Evolutionary conservation across 2,797 vertebrate species (phyloP).

Genomic region (Megalops cyprinoides): DNA sequence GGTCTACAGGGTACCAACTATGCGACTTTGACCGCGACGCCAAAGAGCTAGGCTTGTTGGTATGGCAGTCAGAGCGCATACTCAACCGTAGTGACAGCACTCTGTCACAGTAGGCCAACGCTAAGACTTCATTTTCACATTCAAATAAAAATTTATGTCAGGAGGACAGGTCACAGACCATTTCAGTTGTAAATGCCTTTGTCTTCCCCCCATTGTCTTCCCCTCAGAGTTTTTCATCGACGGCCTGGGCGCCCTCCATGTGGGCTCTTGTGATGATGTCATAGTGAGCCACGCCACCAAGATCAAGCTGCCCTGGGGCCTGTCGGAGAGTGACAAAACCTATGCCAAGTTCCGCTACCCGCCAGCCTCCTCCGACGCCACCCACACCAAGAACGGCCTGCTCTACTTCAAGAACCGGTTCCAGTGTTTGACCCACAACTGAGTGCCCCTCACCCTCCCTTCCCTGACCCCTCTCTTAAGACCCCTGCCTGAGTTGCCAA

Average conservation of each 20-base stretch:
- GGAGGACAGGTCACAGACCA: no score
- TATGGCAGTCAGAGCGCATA: no score
- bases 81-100: no score
- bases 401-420: conserved; percentile 93
- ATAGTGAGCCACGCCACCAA: conserved; percentile 87
- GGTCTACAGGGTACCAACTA: no score
- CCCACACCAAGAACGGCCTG: conserved; percentile 77
- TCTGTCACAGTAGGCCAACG: no score
- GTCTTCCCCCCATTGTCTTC: no score
- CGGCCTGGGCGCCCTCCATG: conserved; percentile 80
- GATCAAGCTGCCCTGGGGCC: conserved; percentile 86
- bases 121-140: no score
- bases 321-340: conserved; percentile 78
- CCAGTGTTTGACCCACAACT: conserved; percentile 86
- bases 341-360: conserved; percentile 89
- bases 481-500: conserved; percentile 63
- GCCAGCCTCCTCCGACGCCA: conserved; percentile 70
- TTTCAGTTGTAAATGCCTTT: no score
- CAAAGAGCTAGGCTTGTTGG: no score
- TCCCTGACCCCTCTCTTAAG: conserved; percentile 20
- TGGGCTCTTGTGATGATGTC: conserved; percentile 87
- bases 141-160: no score
- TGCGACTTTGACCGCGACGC: no score
- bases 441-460: conserved; percentile 31
- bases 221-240: conserved; percentile 83